These are phyloP conservation scores for Aphelenchoides avenae DNA, from an alignment of 1,140 invertebrate species.

Conservation along the genomic window DNA sequence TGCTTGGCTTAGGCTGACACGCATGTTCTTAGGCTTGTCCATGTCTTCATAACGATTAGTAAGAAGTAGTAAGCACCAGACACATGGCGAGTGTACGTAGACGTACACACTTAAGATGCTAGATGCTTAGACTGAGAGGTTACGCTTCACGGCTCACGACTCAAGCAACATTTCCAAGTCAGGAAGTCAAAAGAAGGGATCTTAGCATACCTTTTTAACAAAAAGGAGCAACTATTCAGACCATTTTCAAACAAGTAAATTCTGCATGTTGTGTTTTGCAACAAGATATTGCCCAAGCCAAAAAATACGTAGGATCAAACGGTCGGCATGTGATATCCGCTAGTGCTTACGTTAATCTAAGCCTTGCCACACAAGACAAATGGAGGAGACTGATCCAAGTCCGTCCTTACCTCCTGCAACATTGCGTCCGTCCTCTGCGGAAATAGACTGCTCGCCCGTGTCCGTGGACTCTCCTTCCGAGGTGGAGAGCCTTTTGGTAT, in stretches of 20 bases:
- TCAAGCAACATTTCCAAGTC: too few species aligned
- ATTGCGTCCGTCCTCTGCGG: background rate
- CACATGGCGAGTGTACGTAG: background rate
- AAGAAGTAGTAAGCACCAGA: background rate
- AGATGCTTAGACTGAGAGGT: background rate
- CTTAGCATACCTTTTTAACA: background rate
- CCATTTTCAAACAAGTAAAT: slow-evolving; percentile 3
- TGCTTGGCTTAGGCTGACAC: too few species aligned
- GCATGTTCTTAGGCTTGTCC: too few species aligned
- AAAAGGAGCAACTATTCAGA: background rate
- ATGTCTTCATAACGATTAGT: too few species aligned
- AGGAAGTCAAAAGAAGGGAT: background rate
- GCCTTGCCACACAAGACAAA: background rate
- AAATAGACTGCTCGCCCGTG: background rate
- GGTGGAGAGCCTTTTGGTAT: background rate
- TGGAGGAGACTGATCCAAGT: background rate
- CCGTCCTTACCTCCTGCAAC: background rate
- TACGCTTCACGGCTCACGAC: too few species aligned
- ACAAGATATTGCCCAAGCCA: too few species aligned
- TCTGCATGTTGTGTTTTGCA: too few species aligned
- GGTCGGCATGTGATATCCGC: background rate
- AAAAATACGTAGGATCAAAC: background rate
- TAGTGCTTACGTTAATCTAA: background rate
- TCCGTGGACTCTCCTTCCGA: background rate
- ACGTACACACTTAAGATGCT: background rate